Percentiles rank a stretch among this genome's conserved stretches.
phyloP scores from a whole-genome alignment of 2,888 invertebrate genomes.

The Sarcophaga carnaria region DNA sequence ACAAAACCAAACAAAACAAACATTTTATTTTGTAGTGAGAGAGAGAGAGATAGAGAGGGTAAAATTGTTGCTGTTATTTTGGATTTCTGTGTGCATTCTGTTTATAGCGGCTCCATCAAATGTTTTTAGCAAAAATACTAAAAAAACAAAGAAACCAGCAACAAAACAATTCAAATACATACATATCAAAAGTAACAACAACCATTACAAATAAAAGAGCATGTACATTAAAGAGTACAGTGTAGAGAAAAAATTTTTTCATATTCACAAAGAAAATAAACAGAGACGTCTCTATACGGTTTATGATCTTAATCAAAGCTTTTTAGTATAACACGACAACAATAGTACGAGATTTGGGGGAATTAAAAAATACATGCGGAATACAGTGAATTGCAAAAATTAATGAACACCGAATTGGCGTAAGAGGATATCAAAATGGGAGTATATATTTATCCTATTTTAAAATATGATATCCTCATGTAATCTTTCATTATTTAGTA shows the following conservation, averaged over 20 bases:
- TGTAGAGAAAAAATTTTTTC: slow-evolving; percentile 1
- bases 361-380: too few species aligned
- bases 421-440: too few species aligned
- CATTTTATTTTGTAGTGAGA: not conserved
- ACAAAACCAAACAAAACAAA: slow-evolving; percentile 27
- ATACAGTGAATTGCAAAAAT: too few species aligned
- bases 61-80: slow-evolving; percentile 7
- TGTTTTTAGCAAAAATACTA: slow-evolving; percentile 37
- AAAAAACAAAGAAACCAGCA: slow-evolving; percentile 22
- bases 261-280: slow-evolving; percentile 3
- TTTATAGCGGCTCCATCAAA: slow-evolving; percentile 65
- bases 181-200: slow-evolving; percentile 26
- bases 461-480: too few species aligned
- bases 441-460: too few species aligned
- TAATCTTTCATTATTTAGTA: too few species aligned
- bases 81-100: slow-evolving; percentile 40
- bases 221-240: not conserved
- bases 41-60: not conserved
- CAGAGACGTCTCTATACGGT: not conserved
- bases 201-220: slow-evolving; percentile 29
- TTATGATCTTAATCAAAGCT: too few species aligned
- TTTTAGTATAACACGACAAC: too few species aligned
- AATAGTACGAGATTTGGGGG: too few species aligned
- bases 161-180: slow-evolving; percentile 30
- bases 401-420: too few species aligned